A percentile compares a stretch with the other conserved stretches of the same genome.
phyloP scores from a whole-genome alignment of 2,797 vertebrate genomes.

The Sibirionetta formosa region DNA sequence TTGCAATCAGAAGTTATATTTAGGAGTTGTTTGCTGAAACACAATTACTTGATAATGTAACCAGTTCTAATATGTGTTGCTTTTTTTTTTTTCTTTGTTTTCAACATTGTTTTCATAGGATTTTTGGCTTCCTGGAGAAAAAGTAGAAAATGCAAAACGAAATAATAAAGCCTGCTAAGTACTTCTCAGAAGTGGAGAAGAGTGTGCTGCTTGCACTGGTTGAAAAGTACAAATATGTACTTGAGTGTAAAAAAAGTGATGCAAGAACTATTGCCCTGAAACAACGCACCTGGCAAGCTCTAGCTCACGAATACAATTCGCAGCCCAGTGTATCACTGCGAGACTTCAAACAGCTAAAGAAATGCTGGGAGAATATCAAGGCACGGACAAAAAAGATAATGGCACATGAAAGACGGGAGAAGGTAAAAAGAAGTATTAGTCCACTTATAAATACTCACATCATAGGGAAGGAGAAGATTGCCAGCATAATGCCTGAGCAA shows the following conservation, averaged over 20 bases:
- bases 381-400: slow-evolving; percentile 89
- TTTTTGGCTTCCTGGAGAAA: slow-evolving; percentile 71
- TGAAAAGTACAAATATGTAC: slow-evolving; percentile 85
- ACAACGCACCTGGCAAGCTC: slow-evolving; percentile 86
- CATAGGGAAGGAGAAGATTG: slow-evolving; percentile 85
- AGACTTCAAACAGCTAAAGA: slow-evolving; percentile 88
- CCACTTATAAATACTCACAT: slow-evolving; percentile 83
- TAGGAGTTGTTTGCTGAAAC: background rate
- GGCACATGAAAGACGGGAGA: slow-evolving; percentile 87
- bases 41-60: background rate
- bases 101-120: slow-evolving; percentile 69
- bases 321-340: slow-evolving; percentile 85
- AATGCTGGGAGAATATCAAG: slow-evolving; percentile 90
- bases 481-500: slow-evolving; percentile 85
- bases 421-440: slow-evolving; percentile 84
- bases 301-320: slow-evolving; percentile 86
- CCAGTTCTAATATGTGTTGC: slow-evolving; percentile 21
- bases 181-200: slow-evolving; percentile 89
- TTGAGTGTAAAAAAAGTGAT: slow-evolving; percentile 87
- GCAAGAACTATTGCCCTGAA: slow-evolving; percentile 87
- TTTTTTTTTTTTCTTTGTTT: slow-evolving; percentile 17
- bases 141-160: slow-evolving; percentile 88
- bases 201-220: slow-evolving; percentile 86
- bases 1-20: background rate
- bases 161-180: slow-evolving; percentile 88